These are phyloP conservation scores for Tribolium castaneum DNA, from an alignment of 1,140 invertebrate species.

Conservation along the genomic window DNA sequence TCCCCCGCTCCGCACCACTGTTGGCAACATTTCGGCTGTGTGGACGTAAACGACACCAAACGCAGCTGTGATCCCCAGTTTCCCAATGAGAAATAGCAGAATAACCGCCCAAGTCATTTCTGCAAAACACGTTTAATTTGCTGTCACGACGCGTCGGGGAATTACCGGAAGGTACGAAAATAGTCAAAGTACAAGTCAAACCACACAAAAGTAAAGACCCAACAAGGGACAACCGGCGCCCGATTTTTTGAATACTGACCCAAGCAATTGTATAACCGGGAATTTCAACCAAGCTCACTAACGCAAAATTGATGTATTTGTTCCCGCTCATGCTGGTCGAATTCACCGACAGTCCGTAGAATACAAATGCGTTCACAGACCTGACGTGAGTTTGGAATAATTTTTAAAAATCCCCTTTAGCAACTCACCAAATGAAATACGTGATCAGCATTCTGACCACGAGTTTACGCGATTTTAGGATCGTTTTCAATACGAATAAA, in stretches of 20 bases:
- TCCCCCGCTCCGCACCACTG: slow-evolving; percentile 68
- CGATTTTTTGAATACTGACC: slow-evolving; percentile 68
- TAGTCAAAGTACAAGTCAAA: slow-evolving; percentile 66
- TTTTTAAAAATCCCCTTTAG: background rate
- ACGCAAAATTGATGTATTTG: slow-evolving; percentile 71
- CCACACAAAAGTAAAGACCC: slow-evolving; percentile 69
- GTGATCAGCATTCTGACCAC: slow-evolving; percentile 65
- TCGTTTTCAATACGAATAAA: slow-evolving; percentile 63
- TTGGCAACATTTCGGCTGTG: slow-evolving; percentile 74
- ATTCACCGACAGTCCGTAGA: slow-evolving; percentile 79
- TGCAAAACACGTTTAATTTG: slow-evolving; percentile 43
- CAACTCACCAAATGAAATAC: slow-evolving; percentile 68
- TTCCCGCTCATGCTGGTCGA: slow-evolving; percentile 74
- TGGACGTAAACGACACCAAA: slow-evolving; percentile 73
- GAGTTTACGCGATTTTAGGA: slow-evolving; percentile 65
- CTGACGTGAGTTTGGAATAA: slow-evolving; percentile 59
- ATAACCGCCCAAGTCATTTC: slow-evolving; percentile 66
- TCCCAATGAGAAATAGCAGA: slow-evolving; percentile 72
- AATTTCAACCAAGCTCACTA: slow-evolving; percentile 72
- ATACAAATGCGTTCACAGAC: slow-evolving; percentile 77
- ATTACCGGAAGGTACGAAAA: slow-evolving; percentile 61
- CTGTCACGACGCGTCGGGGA: background rate
- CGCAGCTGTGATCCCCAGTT: slow-evolving; percentile 72
- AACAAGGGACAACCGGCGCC: slow-evolving; percentile 66
- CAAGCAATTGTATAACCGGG: slow-evolving; percentile 70